Evolutionary conservation across 2,113 vertebrate species (phyloP), one percentile per base, ranked within the genome.

Genomic region (Oncorhynchus gorbuscha): DNA sequence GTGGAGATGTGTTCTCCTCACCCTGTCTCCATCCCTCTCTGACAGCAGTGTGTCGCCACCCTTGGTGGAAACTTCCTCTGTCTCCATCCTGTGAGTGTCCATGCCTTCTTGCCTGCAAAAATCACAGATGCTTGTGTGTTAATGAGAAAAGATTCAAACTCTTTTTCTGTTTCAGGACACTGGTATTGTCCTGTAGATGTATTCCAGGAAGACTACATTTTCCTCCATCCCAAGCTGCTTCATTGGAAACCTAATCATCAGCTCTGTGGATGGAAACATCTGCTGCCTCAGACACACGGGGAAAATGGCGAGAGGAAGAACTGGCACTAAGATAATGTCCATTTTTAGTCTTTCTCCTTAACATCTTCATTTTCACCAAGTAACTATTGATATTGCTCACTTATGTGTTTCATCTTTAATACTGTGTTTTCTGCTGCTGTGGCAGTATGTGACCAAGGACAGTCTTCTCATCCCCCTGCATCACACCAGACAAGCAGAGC

Each of bases 1-100:
- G 93, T 5, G 96, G 96, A 75, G 93, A 94, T 1, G 92, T 99
- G 73, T 99, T 98, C 89, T 96, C 97, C 18, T 97, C 98, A 20
- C 97, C 97, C 1, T 93, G 90, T 85, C 76, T 98, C 18, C 93
- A 89, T 75, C 62, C 82, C 0, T 80, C 74, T 2, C 93, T 90
- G 95, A 78, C 93, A 87, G 45, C 86, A 99, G 55, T 99, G 96
- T 35, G 89, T 91, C 75, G 95, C 96, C 12, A 96, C 97, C 0
- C 90, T 99, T 6, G 91, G 94, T 81, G 97, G 96, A 72, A 83
- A 87, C 0, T 79, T 99, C 3, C 45, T 96, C 77, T 96, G 95
- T 80, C 58, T 97, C 66, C 80, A 93, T 79, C 93, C 95, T 1
- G 98, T 99, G 91, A 72, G 96, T 90, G 5, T 11, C 26, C 4